Conservation (phyloP, 2,888 invertebrate genomes). For the Pyralis farinalis region DNA sequence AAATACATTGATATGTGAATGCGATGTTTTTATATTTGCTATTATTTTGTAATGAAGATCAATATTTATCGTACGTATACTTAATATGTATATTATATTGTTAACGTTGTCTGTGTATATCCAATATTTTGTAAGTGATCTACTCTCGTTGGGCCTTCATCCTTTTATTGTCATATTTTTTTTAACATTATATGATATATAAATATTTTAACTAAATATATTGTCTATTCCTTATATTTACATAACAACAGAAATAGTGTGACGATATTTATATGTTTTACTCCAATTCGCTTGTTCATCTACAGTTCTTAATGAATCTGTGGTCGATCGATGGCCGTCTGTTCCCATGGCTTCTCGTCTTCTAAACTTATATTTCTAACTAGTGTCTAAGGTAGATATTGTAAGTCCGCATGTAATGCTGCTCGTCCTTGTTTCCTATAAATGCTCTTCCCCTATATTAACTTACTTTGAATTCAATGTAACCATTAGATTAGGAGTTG, state of each 20-base stretch:
- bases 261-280: constrained; percentile 4
- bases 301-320: no score
- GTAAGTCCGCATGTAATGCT: constrained; percentile 32
- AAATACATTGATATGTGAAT: not conserved
- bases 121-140: constrained; percentile 33
- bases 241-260: constrained; percentile 5
- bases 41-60: not conserved
- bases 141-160: constrained; percentile 38
- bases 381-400: constrained; percentile 35
- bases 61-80: constrained; percentile 1
- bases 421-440: constrained; percentile 1
- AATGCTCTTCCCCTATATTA: no score
- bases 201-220: no score
- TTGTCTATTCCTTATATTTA: not conserved
- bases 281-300: constrained; percentile 24
- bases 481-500: no score
- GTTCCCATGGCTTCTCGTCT: constrained; percentile 15
- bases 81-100: constrained; percentile 21
- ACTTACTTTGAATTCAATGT: no score
- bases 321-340: no score
- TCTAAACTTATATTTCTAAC: constrained; percentile 24
- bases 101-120: constrained; percentile 23
- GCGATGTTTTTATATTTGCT: constrained; percentile 4
- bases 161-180: constrained; percentile 27
- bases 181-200: constrained; percentile 7